phyloP scores from a whole-genome alignment of 2,797 vertebrate species.

The Lagorchestes hirsutus region DNA sequence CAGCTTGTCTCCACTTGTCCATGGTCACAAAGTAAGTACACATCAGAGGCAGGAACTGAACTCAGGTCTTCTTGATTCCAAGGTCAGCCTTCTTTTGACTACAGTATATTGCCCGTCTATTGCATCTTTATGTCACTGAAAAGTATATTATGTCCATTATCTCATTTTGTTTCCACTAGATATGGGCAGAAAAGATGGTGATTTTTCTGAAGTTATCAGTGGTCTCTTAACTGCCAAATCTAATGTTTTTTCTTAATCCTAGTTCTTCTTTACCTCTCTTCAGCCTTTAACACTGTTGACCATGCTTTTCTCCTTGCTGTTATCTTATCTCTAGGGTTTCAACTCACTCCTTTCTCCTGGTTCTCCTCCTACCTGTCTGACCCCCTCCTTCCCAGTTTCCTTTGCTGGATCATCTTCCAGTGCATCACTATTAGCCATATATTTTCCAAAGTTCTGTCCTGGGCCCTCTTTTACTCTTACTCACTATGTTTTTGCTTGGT shows the following conservation, averaged over 20 bases:
- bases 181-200: neutral
- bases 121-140: neutral
- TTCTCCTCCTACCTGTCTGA: neutral
- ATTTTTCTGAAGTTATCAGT: neutral
- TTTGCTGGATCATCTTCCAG: neutral
- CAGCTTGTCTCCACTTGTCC: neutral
- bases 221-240: neutral
- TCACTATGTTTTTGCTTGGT: neutral
- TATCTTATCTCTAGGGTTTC: neutral
- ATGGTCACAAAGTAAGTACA: neutral
- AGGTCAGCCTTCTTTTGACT: neutral
- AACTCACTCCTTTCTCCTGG: neutral
- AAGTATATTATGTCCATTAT: neutral
- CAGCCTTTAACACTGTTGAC: neutral
- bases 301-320: neutral
- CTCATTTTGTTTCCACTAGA: neutral
- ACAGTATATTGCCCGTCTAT: neutral
- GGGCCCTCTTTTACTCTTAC: neutral
- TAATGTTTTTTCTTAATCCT: neutral
- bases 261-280: neutral
- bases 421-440: neutral
- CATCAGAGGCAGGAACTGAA: neutral
- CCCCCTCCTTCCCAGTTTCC: neutral
- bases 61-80: neutral
- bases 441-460: neutral